Base-by-base conservation (phyloP, 1,140 invertebrate genomes). In the Camponotus floridanus region DNA sequence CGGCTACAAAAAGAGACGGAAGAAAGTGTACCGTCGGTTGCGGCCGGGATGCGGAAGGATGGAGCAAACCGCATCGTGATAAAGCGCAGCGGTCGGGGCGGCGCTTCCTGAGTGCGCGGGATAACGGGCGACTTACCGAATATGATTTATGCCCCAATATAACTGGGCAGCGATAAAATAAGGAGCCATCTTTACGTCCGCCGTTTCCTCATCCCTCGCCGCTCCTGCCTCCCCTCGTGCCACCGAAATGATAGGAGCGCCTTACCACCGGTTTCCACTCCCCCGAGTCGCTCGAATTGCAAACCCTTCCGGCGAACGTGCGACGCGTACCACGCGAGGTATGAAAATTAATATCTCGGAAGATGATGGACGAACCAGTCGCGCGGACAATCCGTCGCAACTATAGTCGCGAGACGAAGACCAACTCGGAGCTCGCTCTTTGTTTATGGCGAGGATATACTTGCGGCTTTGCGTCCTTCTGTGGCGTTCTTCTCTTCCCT, bases 121-220 rank as follows among this genome's bases (percentile, higher is more conserved):
- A 79, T 84, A 87, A 89, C 81, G 68, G 86, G 57, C 87, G 88
- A 91, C 91, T 92, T 89, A 91, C 88, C 86, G 85, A 93, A 92
- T 92, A 92, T 93, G 92, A 93, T 92, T 92, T 92, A 93, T 91
- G 85, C 67, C 67, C 84, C 89, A 87, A 92, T 93, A 92, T 93
- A 93, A 92, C 92, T 91, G 89, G 87, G 71, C 85, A 88, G 87
- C 85, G 87, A 93, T 93, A 91, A 93, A 93, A 90, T 93, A 92
- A 93, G 89, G 84, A 92, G 85, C 87, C 85, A 88, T 90, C 86
- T 78, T 68, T 83, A 67, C 76, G 65, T 76, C 26, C 61, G 26
- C 64, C 51, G 51, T 42, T 42, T 33, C 36, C 21, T 45, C 71
- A n/a, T 8, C 39, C 51, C 26, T 26, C 39, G 2, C 62, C 45